phyloP scores from a whole-genome alignment of 2,113 vertebrate genomes.

The Gasterosteus nipponicus region DNA sequence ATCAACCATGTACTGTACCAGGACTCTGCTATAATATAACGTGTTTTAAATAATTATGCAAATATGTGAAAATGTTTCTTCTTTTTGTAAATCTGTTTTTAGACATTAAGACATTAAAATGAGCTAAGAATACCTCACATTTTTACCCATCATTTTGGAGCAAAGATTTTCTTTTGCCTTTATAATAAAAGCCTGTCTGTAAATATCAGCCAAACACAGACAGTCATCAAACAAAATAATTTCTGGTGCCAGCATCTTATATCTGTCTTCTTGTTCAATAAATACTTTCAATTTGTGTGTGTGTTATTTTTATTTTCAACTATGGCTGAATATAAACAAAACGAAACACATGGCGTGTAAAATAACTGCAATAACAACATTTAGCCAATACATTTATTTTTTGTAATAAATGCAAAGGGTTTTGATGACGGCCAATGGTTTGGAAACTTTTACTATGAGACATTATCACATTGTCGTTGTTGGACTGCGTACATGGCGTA shows the following conservation, averaged over 20 bases:
- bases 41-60: slow-evolving; percentile 75
- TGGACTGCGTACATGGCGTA: neutral
- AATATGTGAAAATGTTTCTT: slow-evolving; percentile 78
- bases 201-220: slow-evolving; percentile 64
- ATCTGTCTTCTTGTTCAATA: slow-evolving; percentile 77
- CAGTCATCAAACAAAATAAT: slow-evolving; percentile 53
- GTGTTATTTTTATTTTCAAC: slow-evolving; percentile 45
- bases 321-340: slow-evolving; percentile 33
- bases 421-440: neutral
- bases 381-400: neutral
- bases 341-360: neutral
- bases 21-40: slow-evolving; percentile 76
- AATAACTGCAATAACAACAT: too few relatives aligned
- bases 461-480: neutral
- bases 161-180: slow-evolving; percentile 55
- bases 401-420: neutral
- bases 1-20: slow-evolving; percentile 82
- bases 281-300: slow-evolving; percentile 75
- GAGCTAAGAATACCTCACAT: slow-evolving; percentile 82
- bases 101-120: slow-evolving; percentile 73
- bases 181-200: slow-evolving; percentile 54
- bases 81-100: slow-evolving; percentile 73
- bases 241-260: slow-evolving; percentile 54
- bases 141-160: slow-evolving; percentile 62
- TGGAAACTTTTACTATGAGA: neutral